These are phyloP conservation scores for Austrolebias charrua DNA, from an alignment of 2,797 vertebrate species.

Conservation along the genomic window DNA sequence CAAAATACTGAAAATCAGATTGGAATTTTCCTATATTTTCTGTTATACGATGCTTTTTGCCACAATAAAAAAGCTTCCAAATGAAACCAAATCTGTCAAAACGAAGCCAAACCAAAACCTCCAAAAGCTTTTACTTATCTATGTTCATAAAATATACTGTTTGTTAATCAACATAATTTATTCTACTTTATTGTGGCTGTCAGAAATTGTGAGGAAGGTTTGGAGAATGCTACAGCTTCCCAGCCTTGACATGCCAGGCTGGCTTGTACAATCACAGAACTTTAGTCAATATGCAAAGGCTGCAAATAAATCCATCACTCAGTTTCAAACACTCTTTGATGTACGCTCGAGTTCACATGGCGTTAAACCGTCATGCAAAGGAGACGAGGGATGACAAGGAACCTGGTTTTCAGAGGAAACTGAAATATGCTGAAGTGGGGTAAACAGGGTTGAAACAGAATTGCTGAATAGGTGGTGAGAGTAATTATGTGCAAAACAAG, in stretches of 20 bases:
- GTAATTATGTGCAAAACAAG: constrained; percentile 15
- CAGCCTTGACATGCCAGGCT: constrained; percentile 34
- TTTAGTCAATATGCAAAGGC: constrained; percentile 50
- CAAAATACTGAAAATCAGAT: neutral
- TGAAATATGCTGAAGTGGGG: constrained; percentile 39
- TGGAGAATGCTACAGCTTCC: constrained; percentile 17
- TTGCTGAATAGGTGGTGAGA: constrained; percentile 27
- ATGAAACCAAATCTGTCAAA: neutral
- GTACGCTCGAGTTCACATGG: constrained; percentile 58
- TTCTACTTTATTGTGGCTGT: constrained; percentile 16
- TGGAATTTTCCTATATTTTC: too few species aligned
- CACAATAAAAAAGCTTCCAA: neutral
- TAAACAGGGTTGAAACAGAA: constrained; percentile 62
- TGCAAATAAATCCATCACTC: constrained; percentile 55
- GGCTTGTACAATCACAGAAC: constrained; percentile 49
- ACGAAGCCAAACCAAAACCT: neutral
- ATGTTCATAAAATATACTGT: neutral
- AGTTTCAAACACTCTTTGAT: constrained; percentile 67
- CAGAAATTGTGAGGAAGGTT: constrained; percentile 12
- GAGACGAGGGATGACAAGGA: constrained; percentile 19
- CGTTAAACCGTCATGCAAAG: constrained; percentile 41
- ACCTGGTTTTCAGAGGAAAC: constrained; percentile 32
- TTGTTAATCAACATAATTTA: constrained; percentile 17
- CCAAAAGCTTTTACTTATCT: constrained; percentile 6
- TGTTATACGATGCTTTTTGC: too few species aligned